phyloP scores from a whole-genome alignment of 2,888 invertebrate species.

The Dolomedes plantarius region DNA sequence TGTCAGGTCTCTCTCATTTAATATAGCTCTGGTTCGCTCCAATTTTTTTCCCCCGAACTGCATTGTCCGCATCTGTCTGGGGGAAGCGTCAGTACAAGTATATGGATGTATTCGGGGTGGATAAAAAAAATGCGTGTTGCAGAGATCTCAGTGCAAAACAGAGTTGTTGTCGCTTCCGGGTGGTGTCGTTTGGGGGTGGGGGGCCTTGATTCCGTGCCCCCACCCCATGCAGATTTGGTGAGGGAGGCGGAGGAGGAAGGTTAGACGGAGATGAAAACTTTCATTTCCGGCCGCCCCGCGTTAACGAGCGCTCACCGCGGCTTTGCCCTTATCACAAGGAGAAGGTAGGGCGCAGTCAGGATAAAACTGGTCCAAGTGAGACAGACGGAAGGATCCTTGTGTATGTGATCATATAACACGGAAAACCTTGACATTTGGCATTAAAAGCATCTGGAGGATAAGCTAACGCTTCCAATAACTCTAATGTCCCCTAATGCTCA shows the following conservation, averaged over 20 bases:
- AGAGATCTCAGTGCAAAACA: not conserved
- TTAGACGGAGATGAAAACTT: constrained; percentile 61
- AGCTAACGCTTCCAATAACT: too few relatives aligned
- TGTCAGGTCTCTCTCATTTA: constrained; percentile 11
- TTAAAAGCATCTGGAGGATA: too few relatives aligned
- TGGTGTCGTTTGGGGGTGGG: not conserved
- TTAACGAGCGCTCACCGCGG: constrained; percentile 64
- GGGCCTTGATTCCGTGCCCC: not conserved
- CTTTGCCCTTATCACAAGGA: constrained; percentile 51
- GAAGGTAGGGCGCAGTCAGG: not conserved
- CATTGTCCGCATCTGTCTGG: not conserved
- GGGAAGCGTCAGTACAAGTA: not conserved
- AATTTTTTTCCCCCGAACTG: not conserved
- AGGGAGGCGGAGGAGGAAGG: not conserved
- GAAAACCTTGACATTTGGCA: too few relatives aligned
- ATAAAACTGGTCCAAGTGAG: not conserved
- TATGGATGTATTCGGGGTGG: too few relatives aligned
- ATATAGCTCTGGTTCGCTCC: not conserved
- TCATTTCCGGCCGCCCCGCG: constrained; percentile 66
- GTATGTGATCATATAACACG: too few relatives aligned
- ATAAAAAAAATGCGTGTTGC: not conserved
- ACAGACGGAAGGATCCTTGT: too few relatives aligned
- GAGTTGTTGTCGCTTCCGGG: constrained; percentile 14
- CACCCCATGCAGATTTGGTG: not conserved
- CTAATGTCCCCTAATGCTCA: too few relatives aligned